Evolutionary conservation across 2,797 vertebrate species (phyloP), one percentile per base, ranked within the genome.

Genomic region (Gallinago solitaria): DNA sequence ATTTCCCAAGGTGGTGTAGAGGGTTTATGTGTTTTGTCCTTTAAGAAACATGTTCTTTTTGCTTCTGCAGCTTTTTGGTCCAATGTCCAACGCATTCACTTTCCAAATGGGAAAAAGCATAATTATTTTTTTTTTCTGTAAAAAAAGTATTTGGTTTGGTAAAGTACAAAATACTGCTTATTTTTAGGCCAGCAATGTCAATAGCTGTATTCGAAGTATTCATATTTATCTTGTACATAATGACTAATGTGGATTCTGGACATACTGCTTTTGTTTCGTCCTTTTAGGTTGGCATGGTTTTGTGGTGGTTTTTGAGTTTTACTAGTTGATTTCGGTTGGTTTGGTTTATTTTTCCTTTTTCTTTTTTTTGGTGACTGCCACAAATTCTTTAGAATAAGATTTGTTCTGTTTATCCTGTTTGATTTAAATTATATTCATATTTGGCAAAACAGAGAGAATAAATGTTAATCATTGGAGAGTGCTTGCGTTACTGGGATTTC

Each of bases 401-500:
- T 39, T 6, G 9, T 16, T 80, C 33, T 12, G 3, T 87, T 90
- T 61, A 41, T 57, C 33, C 56, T 53, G 21, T 54, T 71, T 78
- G 19, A 48, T 53, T 83, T 83, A 90, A 92, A 53, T 53, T 41
- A 20, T 69, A 63, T 56, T 71, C 9, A 15, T 76, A 77, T 65
- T 84, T 80, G 63, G 16, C 33, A 77, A 76, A 28, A 45, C 35
- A 75, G 57, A 84, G 83, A 61, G 18, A 92, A 53, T 83, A 87
- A 84, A 79, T 87, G 61, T 86, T 89, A 92, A 83, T 76, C 57
- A 93, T 91, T 93, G 32, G 53, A 47, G 21, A 88, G 48, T 53
- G 75, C 90, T 93, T 95, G 33, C 16, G 5, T 97, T 97, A 96
- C 97, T 93, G 97, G 83, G 56, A 85, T 95, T 96, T 96, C 73